phyloP scores from a whole-genome alignment of 2,113 vertebrate species.

The Nothoprocta perdicaria region DNA sequence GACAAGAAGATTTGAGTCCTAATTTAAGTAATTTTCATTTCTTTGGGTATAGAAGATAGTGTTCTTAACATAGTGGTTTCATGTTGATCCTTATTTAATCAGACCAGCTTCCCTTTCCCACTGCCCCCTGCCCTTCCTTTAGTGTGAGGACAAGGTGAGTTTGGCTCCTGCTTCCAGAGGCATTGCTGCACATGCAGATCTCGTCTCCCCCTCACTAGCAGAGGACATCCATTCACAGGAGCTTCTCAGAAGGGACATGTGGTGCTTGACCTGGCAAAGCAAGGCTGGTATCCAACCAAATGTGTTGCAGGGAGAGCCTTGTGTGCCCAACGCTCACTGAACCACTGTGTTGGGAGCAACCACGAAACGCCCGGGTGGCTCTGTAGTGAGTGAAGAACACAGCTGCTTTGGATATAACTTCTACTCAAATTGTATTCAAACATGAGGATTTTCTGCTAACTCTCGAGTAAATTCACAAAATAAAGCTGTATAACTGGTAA shows the following conservation, averaged over 20 bases:
- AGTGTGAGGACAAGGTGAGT: neutral
- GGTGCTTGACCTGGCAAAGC: constrained; percentile 35
- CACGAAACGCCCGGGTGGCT: constrained; percentile 19
- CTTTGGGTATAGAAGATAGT: neutral
- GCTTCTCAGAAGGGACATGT: constrained; percentile 15
- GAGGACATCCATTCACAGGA: neutral
- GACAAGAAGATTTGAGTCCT: neutral
- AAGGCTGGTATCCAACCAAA: constrained; percentile 17
- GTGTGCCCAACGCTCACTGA: neutral
- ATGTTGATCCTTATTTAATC: neutral
- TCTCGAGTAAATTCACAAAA: constrained; percentile 35
- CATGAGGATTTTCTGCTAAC: constrained; percentile 19
- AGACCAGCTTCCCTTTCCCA: neutral
- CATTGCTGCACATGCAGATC: neutral
- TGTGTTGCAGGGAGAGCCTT: constrained; percentile 17
- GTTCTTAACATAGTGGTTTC: neutral
- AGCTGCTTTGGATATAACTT: constrained; percentile 45
- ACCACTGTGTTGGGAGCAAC: constrained; percentile 27
- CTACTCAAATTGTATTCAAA: constrained; percentile 23
- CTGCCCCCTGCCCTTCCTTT: neutral
- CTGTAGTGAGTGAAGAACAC: constrained; percentile 33
- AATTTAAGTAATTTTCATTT: neutral
- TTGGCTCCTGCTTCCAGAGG: neutral
- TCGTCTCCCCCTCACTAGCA: neutral
- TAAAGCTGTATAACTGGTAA: constrained; percentile 2